Evolutionary conservation across 2,797 vertebrate species (phyloP).

Genomic region (Enteromius thamalakanensis): DNA sequence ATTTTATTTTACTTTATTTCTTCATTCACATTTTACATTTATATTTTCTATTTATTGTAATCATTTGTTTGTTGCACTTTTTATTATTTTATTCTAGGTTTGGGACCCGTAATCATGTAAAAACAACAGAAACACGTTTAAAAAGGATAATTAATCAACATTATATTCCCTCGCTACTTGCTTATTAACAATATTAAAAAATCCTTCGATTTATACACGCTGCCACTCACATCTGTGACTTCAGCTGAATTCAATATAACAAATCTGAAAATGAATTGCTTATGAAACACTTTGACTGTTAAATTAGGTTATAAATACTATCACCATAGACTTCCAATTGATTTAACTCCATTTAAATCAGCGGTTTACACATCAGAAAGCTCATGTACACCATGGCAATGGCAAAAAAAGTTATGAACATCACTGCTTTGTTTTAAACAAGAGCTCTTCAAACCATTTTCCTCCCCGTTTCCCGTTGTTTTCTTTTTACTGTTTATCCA

Average conservation of each 20-base stretch:
- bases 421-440: background rate
- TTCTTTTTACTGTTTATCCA: constrained; percentile 15
- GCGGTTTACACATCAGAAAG: background rate
- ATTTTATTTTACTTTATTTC: too few relatives aligned
- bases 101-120: background rate
- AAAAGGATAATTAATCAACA: background rate
- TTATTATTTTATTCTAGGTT: background rate
- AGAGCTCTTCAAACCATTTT: background rate
- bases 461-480: background rate
- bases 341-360: constrained; percentile 21
- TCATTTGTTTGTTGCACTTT: background rate
- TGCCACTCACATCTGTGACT: background rate
- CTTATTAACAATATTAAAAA: background rate
- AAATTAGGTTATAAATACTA: background rate
- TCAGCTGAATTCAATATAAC: background rate
- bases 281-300: background rate
- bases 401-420: constrained; percentile 24
- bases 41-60: background rate
- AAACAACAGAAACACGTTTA: background rate
- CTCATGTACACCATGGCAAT: background rate
- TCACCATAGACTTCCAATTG: background rate
- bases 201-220: background rate
- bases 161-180: background rate
- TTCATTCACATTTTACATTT: too few relatives aligned
- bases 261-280: background rate